Percentiles rank a stretch among this genome's conserved stretches.
phyloP scores from a whole-genome alignment of 2,888 invertebrate genomes.

The Onchidella celtica region DNA sequence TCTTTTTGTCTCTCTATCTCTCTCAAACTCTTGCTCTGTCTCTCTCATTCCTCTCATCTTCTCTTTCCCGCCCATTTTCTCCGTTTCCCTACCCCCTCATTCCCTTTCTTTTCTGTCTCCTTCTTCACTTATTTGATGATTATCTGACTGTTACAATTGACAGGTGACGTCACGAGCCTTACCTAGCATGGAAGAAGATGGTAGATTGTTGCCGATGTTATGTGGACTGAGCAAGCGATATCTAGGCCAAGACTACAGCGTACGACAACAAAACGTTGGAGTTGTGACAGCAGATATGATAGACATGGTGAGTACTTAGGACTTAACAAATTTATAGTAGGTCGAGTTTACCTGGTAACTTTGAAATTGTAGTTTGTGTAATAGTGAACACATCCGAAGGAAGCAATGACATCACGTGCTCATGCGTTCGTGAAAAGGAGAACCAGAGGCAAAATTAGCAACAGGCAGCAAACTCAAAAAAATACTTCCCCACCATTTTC shows the following conservation, averaged over 20 bases:
- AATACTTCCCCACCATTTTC: too few species aligned
- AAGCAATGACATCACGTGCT: too few species aligned
- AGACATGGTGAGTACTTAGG: conserved; percentile 87
- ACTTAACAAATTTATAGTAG: not conserved
- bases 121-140: not conserved
- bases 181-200: conserved; percentile 90
- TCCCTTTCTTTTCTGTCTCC: not conserved
- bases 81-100: not conserved
- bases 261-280: conserved; percentile 76
- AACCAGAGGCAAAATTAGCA: too few species aligned
- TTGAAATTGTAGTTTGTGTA: too few species aligned
- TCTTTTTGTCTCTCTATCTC: too few species aligned
- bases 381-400: too few species aligned
- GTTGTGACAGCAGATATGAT: conserved; percentile 87
- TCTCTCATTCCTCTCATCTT: not conserved
- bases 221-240: conserved; percentile 90
- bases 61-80: not conserved
- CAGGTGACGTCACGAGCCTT: conserved; percentile 86
- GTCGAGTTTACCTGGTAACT: too few species aligned
- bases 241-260: conserved; percentile 88
- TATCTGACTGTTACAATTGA: not conserved
- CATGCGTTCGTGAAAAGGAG: too few species aligned
- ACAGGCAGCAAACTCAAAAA: too few species aligned
- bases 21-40: too few species aligned
- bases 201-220: conserved; percentile 87